A percentile compares a stretch with the other conserved stretches of the same genome.
phyloP scores from a whole-genome alignment of 2,888 invertebrate species.

The Drosophila kuntzei region DNA sequence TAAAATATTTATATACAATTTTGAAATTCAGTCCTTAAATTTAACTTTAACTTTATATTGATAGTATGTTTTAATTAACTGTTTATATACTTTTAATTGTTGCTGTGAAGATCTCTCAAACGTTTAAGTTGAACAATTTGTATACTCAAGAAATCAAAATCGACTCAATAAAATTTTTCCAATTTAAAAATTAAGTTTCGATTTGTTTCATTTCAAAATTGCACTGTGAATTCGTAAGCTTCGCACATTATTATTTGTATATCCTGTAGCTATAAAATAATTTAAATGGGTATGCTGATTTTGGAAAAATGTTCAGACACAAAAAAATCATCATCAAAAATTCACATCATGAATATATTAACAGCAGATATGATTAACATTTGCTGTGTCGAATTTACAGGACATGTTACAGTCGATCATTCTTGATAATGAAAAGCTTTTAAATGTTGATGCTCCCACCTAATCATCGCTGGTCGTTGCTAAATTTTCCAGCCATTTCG shows the following conservation, averaged over 20 bases:
- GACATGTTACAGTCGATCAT: background rate
- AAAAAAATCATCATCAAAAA: no score
- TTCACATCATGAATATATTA: no score
- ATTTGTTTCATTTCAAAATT: background rate
- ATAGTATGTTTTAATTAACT: background rate
- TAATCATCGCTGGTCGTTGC: slow-evolving; percentile 37
- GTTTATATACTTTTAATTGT: background rate
- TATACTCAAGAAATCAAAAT: background rate
- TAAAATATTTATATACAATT: background rate
- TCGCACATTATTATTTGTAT: background rate
- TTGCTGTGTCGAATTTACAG: no score
- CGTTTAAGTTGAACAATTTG: background rate
- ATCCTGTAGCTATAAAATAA: background rate
- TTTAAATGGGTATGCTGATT: background rate
- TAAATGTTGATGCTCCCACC: slow-evolving; percentile 41
- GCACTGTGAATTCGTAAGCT: background rate
- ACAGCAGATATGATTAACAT: no score
- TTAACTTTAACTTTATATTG: background rate
- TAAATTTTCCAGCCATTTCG: slow-evolving; percentile 21
- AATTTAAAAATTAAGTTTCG: background rate
- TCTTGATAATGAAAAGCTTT: background rate
- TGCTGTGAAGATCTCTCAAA: background rate
- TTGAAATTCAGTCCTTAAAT: background rate
- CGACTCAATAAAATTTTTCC: background rate
- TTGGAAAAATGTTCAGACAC: background rate